These are phyloP conservation scores for Corella eumyota DNA, from an alignment of 23 tunicate species.

Conservation along the genomic window DNA sequence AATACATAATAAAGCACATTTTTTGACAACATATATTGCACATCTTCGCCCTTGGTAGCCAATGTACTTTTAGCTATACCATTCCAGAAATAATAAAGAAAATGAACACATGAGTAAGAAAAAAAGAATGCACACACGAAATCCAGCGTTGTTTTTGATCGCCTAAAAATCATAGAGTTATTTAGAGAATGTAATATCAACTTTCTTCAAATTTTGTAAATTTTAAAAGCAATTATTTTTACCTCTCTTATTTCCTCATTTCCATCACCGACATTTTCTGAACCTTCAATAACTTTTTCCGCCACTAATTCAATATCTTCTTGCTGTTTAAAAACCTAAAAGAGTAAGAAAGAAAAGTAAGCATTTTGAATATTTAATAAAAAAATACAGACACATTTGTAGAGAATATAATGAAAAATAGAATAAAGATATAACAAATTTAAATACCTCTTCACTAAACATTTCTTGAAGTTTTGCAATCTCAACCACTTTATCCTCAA, in stretches of 20 bases:
- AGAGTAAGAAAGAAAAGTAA: background rate
- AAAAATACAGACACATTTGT: too few species aligned
- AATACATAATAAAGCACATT: too few species aligned
- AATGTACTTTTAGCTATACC: slow-evolving; percentile 85
- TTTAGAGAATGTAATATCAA: background rate
- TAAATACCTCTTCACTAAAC: slow-evolving; percentile 65
- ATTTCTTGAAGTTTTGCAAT: slow-evolving; percentile 70
- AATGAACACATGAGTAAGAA: slow-evolving; percentile 79
- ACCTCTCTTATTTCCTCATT: slow-evolving; percentile 65
- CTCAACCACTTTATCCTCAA: slow-evolving; percentile 85
- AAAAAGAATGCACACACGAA: slow-evolving; percentile 72
- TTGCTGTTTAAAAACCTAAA: slow-evolving; percentile 59
- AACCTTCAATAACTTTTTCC: slow-evolving; percentile 68
- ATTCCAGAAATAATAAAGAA: slow-evolving; percentile 72
- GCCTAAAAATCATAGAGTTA: slow-evolving; percentile 16
- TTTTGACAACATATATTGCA: too few species aligned
- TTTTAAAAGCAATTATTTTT: background rate
- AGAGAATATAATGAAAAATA: background rate
- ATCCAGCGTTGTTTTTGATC: slow-evolving; percentile 79
- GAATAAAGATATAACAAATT: background rate
- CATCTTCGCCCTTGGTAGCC: too few species aligned
- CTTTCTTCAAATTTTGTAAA: background rate
- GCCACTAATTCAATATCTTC: slow-evolving; percentile 66
- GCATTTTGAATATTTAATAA: background rate
- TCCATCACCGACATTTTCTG: slow-evolving; percentile 85